phyloP scores from a whole-genome alignment of 2,888 invertebrate species.

The Actias luna region DNA sequence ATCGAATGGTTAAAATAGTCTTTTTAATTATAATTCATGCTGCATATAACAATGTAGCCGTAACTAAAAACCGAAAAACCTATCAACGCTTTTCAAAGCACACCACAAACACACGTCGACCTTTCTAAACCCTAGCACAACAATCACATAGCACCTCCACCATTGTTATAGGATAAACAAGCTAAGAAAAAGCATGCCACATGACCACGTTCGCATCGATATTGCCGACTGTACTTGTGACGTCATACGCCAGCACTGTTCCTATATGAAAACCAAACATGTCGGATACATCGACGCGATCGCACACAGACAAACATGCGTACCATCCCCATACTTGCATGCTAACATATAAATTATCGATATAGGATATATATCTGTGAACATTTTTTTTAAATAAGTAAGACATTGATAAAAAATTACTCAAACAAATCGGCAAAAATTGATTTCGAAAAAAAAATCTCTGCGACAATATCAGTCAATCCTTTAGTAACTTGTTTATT shows the following conservation, averaged over 20 bases:
- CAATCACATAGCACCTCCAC: not conserved
- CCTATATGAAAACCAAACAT: not conserved
- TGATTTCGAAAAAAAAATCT: too few relatives aligned
- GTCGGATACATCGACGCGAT: not conserved
- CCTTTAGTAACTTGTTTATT: too few relatives aligned
- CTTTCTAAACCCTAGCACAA: not conserved
- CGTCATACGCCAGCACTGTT: not conserved
- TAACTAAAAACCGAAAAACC: not conserved
- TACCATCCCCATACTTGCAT: conserved; percentile 4
- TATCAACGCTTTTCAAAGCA: conserved; percentile 11
- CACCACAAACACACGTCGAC: not conserved
- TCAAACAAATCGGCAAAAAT: too few relatives aligned
- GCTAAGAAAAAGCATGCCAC: not conserved
- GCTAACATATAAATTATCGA: not conserved
- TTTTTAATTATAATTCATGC: too few relatives aligned
- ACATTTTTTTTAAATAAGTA: not conserved
- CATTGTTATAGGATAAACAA: not conserved
- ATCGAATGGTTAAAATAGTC: too few relatives aligned
- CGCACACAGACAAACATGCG: not conserved
- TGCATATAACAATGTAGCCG: not conserved
- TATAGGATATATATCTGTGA: not conserved
- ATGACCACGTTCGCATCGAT: not conserved
- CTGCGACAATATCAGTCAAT: too few relatives aligned
- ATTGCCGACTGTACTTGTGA: not conserved
- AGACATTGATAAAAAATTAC: too few relatives aligned